Base-by-base conservation (phyloP, 2,888 invertebrate genomes). In the Bellardia bayeri region DNA sequence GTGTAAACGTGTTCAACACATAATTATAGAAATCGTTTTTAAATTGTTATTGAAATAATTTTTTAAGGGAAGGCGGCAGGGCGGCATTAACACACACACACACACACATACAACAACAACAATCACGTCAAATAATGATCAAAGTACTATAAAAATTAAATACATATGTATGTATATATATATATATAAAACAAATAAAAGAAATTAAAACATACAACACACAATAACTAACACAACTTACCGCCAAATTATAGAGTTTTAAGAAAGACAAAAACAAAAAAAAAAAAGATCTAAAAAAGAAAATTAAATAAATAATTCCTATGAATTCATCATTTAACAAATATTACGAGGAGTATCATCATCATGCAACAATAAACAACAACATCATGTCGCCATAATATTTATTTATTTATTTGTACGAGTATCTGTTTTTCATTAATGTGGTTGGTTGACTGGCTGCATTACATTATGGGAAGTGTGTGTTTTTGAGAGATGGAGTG, bases 21-120 rank as follows among this genome's bases (percentile, higher is more conserved):
- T 86, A 86, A 86, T 86, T 86, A 74, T 64, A 79, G 74, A 82
- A 82, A 86, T 79, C 78, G 23, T 54, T 82, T 16, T 86, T 72
- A 63, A 82, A 75, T 71, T 86, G 80, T 80, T 86, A 69, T 71
- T 69, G 71, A 71, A 74, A 82, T 79, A 68, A 74, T 82, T 56
- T 23, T 64, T 40, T 2, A 30, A 51, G 61, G 69, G 61, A 30
- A 51, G 40, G 11, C 42, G 7, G 7, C 23, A 40, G 37, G 45
- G 54, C 33, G 11, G 42, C 45, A 33, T 13, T n/a, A 49, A 61
- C 7, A 37, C 16, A 49, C 23, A n/a, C 30, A 66, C n/a, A 37
- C 45, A n/a, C 23, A n/a, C n/a, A n/a, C n/a, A n/a, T n/a, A 40
- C 54, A n/a, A 37, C 33, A 14, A 40, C 40, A 54, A 16, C 37